Evolutionary conservation across 2,888 invertebrate species (phyloP).

Genomic region (Ophion costatus): DNA sequence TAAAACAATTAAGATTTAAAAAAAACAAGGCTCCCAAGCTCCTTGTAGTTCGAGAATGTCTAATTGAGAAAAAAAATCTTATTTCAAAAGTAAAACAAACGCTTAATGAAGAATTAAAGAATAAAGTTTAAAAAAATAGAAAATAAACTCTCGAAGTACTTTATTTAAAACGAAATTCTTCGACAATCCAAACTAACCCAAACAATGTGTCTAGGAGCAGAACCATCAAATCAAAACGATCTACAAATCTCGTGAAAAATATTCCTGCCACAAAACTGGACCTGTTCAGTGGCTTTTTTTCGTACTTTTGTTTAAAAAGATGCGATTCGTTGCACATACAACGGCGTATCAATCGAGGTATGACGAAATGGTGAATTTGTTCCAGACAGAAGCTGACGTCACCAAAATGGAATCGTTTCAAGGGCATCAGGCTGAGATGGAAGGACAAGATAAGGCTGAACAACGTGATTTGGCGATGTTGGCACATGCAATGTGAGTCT

Average conservation of each 20-base stretch:
- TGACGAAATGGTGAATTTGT: constrained; percentile 78
- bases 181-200: too few species aligned
- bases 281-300: background rate
- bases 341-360: constrained; percentile 36
- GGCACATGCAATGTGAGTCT: constrained; percentile 99
- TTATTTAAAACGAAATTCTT: background rate
- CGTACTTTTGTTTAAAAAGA: background rate
- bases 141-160: background rate
- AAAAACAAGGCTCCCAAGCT: background rate
- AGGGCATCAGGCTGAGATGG: constrained; percentile 98
- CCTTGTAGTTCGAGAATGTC: too few species aligned
- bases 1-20: background rate
- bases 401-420: constrained; percentile 99
- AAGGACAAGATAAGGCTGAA: constrained; percentile 99
- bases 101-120: too few species aligned
- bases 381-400: constrained; percentile 99
- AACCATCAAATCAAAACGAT: too few species aligned
- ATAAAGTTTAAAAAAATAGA: too few species aligned
- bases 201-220: too few species aligned
- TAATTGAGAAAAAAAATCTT: too few species aligned
- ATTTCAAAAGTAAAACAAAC: too few species aligned
- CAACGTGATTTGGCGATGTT: constrained; percentile 99
- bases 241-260: background rate
- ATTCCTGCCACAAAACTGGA: background rate
- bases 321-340: background rate